Conservation (phyloP, 2,888 invertebrate species). For the Julus scanicus region DNA sequence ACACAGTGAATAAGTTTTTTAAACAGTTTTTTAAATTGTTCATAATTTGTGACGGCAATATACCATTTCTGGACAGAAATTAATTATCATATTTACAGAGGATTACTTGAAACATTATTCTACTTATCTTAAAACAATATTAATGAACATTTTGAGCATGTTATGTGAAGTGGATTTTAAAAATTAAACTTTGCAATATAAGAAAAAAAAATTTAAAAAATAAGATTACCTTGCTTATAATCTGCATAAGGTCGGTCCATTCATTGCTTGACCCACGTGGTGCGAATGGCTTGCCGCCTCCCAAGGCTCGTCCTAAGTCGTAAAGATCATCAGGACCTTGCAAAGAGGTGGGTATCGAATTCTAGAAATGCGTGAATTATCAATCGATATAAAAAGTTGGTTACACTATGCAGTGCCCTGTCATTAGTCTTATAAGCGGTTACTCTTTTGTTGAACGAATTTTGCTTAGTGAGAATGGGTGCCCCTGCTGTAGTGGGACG, state of each 20-base stretch:
- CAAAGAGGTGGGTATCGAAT: conserved; percentile 31
- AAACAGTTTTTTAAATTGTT: too few species aligned
- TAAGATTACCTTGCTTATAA: conserved; percentile 55
- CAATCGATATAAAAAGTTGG: neutral
- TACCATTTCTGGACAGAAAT: too few species aligned
- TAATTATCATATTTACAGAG: too few species aligned
- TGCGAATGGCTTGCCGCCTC: conserved; percentile 12
- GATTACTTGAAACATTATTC: too few species aligned
- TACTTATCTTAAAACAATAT: too few species aligned
- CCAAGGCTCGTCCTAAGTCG: conserved; percentile 30
- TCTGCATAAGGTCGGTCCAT: conserved; percentile 51
- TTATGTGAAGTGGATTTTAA: too few species aligned
- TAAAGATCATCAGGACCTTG: conserved; percentile 48
- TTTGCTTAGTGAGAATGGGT: conserved; percentile 12
- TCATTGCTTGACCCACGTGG: conserved; percentile 2
- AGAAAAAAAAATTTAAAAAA: too few species aligned
- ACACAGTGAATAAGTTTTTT: neutral
- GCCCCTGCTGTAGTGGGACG: conserved; percentile 46
- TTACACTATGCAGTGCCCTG: neutral
- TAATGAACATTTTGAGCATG: too few species aligned
- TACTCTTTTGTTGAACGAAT: conserved; percentile 47
- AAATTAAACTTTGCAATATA: too few species aligned
- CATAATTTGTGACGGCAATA: too few species aligned
- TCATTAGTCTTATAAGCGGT: neutral
- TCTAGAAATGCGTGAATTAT: neutral